Percentiles rank a stretch among this genome's conserved stretches.
Evolutionary conservation across 2,113 vertebrate genomes (phyloP).

Genomic region (Ellobius talpinus): DNA sequence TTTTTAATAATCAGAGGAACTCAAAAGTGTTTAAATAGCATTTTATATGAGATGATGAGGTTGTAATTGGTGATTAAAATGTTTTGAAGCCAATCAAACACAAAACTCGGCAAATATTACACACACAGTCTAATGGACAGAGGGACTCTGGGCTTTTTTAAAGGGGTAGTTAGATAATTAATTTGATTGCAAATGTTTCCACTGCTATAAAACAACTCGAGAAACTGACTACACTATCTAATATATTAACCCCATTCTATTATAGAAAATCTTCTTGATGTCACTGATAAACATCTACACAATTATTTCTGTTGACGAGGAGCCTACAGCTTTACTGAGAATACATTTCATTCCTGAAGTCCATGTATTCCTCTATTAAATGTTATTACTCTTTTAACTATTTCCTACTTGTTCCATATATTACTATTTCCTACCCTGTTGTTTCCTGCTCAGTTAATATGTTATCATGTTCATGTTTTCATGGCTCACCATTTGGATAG

Average conservation of each 20-base stretch:
- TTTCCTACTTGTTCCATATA: neutral
- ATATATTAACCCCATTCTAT: neutral
- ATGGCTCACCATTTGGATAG: neutral
- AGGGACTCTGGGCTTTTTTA: neutral
- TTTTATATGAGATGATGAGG: neutral
- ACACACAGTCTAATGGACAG: neutral
- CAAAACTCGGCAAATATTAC: neutral
- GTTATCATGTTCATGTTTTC: neutral
- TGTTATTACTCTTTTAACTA: neutral
- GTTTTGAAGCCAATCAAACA: neutral
- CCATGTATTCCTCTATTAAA: neutral
- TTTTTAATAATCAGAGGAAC: neutral
- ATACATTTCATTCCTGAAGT: slow-evolving; percentile 7
- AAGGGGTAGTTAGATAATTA: neutral
- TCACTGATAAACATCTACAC: neutral
- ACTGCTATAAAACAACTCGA: neutral
- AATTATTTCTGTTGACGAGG: neutral
- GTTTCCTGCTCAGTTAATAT: neutral
- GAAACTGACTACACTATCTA: neutral
- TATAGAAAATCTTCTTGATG: neutral
- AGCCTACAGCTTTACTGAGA: neutral
- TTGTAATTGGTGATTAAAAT: neutral
- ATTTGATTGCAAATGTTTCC: slow-evolving; percentile 25
- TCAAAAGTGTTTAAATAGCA: fast-evolving
- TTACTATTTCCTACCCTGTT: neutral